Evolutionary conservation across 2,797 vertebrate genomes (phyloP).

Genomic region (Prionace glauca): DNA sequence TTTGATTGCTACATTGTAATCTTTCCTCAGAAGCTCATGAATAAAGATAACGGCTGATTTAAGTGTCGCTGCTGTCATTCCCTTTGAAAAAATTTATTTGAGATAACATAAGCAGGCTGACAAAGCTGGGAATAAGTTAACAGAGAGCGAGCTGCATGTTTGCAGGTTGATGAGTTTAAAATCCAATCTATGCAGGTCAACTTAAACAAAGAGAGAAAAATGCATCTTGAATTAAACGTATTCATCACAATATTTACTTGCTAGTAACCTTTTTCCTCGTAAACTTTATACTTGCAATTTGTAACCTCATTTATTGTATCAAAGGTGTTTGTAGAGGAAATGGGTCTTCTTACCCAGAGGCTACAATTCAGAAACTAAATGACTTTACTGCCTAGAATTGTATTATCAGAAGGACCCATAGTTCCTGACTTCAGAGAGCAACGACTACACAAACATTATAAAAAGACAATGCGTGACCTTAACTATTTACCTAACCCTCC

Average conservation of each 20-base stretch:
- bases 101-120: constrained; percentile 38
- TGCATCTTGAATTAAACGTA: constrained; percentile 22
- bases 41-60: constrained; percentile 35
- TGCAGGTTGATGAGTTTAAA: constrained; percentile 16
- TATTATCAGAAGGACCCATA: neutral
- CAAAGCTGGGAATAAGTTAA: constrained; percentile 23
- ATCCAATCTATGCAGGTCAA: constrained; percentile 1
- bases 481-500: neutral
- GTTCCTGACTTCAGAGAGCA: neutral
- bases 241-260: constrained; percentile 31
- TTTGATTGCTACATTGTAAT: constrained; percentile 35
- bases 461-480: constrained; percentile 1
- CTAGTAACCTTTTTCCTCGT: neutral
- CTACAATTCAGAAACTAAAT: constrained; percentile 28
- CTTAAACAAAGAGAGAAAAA: neutral
- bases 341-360: neutral
- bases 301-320: constrained; percentile 1
- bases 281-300: neutral
- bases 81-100: constrained; percentile 37
- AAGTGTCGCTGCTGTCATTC: constrained; percentile 35
- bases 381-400: constrained; percentile 5
- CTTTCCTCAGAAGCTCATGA: constrained; percentile 36
- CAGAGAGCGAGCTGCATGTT: neutral
- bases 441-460: neutral
- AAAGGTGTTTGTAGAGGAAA: constrained; percentile 17